phyloP scores from a whole-genome alignment of 2,797 vertebrate genomes.

The Vultur gryphus region DNA sequence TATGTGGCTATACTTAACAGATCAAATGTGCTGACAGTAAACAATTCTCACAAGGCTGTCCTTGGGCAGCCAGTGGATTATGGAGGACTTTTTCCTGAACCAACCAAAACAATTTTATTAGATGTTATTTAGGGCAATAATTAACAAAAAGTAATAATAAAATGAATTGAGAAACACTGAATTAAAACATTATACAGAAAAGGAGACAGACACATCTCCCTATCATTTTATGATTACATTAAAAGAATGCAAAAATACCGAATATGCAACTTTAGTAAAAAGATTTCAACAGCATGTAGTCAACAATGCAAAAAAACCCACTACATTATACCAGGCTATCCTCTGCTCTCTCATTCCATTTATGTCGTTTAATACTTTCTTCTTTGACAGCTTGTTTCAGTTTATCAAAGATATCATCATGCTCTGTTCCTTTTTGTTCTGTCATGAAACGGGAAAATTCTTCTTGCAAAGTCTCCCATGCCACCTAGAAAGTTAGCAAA shows the following conservation, averaged over 20 bases:
- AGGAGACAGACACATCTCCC: neutral
- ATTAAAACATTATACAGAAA: neutral
- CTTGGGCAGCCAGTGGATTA: neutral
- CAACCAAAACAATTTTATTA: neutral
- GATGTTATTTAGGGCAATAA: neutral
- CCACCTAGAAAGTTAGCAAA: slow-evolving; percentile 79
- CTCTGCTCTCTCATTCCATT: slow-evolving; percentile 94
- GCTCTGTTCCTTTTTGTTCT: slow-evolving; percentile 93
- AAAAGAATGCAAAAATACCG: neutral
- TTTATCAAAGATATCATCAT: slow-evolving; percentile 98
- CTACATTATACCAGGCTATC: slow-evolving; percentile 88
- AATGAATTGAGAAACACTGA: neutral
- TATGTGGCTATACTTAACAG: neutral
- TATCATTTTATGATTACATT: neutral
- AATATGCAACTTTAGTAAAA: neutral
- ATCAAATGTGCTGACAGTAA: neutral
- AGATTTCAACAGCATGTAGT: neutral
- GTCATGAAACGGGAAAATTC: slow-evolving; percentile 98
- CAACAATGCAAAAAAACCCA: neutral
- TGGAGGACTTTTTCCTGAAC: neutral
- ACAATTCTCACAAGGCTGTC: neutral
- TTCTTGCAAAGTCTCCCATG: slow-evolving; percentile 96
- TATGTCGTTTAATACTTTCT: slow-evolving; percentile 95
- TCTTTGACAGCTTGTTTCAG: slow-evolving; percentile 97
- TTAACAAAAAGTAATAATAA: neutral